Base-by-base conservation (phyloP, 2,113 vertebrate genomes). In the Cyanoramphus novaezelandiae region DNA sequence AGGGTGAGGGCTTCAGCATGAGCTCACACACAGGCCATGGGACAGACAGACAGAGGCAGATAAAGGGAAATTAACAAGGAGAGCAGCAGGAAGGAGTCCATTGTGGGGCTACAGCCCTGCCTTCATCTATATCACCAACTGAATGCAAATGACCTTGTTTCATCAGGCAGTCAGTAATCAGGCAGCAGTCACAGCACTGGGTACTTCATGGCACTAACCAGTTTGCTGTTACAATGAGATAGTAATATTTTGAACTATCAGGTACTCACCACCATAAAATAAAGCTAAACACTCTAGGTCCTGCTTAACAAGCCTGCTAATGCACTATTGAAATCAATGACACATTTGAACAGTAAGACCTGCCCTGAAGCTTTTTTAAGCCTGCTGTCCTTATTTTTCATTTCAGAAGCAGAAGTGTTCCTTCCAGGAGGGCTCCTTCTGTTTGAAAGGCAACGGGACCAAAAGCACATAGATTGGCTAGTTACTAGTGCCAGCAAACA, bases 291-390 rank as follows among this genome's bases (percentile, higher is more conserved):
- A 84, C 62, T 88, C 90, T 39, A 94, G 78, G 79, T 72, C 57
- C 81, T 94, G 90, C 82, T 88, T 96, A 96, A 96, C 75, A 96
- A 95, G 82, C 64, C 86, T 82, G 50, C 63, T 96, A 92, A 91
- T 72, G 91, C 74, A 94, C 90, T 79, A 50, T 25, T 70, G 88
- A 95, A 97, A 91, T 95, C 92, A 96, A 90, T 94, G 94, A 79
- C 91, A 88, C 57, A 76, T 96, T 94, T 69, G 83, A 96, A 91
- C 76, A 69, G 69, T 75, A 92, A 94, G 88, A 96, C 70, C 57
- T 93, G 86, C 88, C 95, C 90, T 86, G 65, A 65, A 95, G 92
- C 80, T 93, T 78, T 94, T 92, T 76, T 77, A 92, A 92, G 49
- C 91, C 89, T 89, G 78, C 59, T 94, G 83, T 92, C 86, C 60